Evolutionary conservation across 2,888 invertebrate species (phyloP).

Genomic region (Pimpla rufipes): DNA sequence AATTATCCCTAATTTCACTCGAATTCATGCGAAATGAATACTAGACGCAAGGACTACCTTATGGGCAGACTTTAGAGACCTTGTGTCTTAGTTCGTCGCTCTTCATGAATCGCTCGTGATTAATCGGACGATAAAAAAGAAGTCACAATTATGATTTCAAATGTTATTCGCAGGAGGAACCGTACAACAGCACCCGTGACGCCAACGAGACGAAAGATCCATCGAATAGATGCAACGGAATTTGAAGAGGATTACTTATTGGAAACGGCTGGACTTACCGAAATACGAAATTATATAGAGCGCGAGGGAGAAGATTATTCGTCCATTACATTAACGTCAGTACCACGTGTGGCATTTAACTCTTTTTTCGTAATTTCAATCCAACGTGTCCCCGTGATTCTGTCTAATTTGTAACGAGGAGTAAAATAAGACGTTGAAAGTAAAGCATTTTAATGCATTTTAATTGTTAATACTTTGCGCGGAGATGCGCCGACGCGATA

Average conservation of each 20-base stretch:
- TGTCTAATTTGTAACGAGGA: neutral
- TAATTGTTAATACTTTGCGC: too few species aligned
- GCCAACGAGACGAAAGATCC: conserved; percentile 14
- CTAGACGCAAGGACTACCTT: too few species aligned
- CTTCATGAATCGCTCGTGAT: too few species aligned
- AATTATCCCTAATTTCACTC: too few species aligned
- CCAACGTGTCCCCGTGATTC: neutral
- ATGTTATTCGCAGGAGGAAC: conserved; percentile 67
- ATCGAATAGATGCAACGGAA: conserved; percentile 26
- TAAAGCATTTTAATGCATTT: too few species aligned
- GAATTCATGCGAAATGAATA: too few species aligned
- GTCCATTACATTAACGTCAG: conserved; percentile 5
- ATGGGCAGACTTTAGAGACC: too few species aligned
- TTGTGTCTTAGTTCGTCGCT: too few species aligned
- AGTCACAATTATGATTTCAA: neutral
- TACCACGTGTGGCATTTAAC: conserved; percentile 14
- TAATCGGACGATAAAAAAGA: neutral
- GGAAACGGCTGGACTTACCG: conserved; percentile 47
- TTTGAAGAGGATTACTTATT: conserved; percentile 34
- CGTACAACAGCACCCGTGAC: conserved; percentile 60
- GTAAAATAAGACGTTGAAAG: neutral
- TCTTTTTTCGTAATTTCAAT: conserved; percentile 5
- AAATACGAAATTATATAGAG: conserved; percentile 22
- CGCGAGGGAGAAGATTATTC: conserved; percentile 46
- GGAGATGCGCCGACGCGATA: neutral